Percentiles rank a stretch among this genome's conserved stretches.
Evolutionary conservation across 1,140 invertebrate genomes (phyloP).

Genomic region (Dendroctonus valens): DNA sequence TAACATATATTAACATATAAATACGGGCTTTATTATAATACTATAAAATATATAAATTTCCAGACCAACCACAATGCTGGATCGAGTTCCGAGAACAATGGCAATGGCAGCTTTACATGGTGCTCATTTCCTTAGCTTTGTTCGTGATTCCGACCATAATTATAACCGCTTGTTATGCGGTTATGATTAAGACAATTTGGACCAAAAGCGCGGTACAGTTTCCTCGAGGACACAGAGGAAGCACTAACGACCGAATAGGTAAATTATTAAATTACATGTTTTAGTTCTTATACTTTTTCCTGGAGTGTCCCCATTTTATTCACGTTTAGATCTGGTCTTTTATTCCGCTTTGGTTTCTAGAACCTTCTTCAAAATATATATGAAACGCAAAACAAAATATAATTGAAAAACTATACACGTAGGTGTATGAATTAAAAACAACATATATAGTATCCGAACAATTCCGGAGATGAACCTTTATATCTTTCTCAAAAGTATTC

Average conservation of each 20-base stretch:
- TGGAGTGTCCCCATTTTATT: too few species aligned
- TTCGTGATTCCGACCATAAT: conserved; percentile 88
- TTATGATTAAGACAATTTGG: conserved; percentile 93
- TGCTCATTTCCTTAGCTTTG: conserved; percentile 74
- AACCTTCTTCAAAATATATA: too few species aligned
- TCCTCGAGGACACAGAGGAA: conserved; percentile 43
- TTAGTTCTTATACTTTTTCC: too few species aligned
- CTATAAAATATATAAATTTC: conserved; percentile 22
- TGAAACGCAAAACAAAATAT: too few species aligned
- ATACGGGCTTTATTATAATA: background rate
- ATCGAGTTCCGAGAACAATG: conserved; percentile 71
- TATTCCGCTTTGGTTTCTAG: too few species aligned
- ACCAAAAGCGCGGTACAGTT: conserved; percentile 64
- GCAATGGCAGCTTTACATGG: conserved; percentile 90
- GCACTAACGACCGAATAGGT: conserved; percentile 30
- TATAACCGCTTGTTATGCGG: conserved; percentile 85
- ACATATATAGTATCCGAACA: too few species aligned
- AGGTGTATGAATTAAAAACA: too few species aligned
- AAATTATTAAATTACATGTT: background rate
- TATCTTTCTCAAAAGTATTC: too few species aligned
- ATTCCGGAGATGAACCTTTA: too few species aligned
- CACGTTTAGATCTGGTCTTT: too few species aligned
- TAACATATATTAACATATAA: too few species aligned
- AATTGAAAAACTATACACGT: too few species aligned
- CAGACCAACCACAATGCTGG: conserved; percentile 84